A percentile compares a stretch with the other conserved stretches of the same genome.
phyloP scores from a whole-genome alignment of 2,797 vertebrate genomes.

The Malacoctenus gilli region DNA sequence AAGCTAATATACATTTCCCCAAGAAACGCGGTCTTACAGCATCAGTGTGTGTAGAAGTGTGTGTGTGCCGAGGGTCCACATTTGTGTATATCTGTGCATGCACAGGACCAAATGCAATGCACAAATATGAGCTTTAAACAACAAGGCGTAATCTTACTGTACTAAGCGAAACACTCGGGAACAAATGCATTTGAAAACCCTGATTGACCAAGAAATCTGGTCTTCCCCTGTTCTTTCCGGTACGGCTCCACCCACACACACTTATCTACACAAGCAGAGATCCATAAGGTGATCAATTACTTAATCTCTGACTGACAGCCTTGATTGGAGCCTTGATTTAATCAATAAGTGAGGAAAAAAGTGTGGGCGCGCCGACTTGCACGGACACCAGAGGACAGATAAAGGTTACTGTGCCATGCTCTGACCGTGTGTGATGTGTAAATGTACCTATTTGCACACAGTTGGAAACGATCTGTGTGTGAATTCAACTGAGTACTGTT shows the following conservation, averaged over 20 bases:
- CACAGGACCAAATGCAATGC: not conserved
- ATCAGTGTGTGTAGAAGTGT: constrained; percentile 8
- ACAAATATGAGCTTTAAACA: constrained; percentile 9
- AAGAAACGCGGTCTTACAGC: constrained; percentile 20
- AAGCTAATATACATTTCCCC: constrained; percentile 56
- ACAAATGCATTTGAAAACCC: constrained; percentile 11
- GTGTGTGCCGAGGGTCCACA: not conserved
- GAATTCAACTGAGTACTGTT: no score
- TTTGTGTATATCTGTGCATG: not conserved
- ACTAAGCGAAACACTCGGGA: not conserved
- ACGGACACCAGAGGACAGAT: constrained; percentile 19
- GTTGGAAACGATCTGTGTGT: no score
- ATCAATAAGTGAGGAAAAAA: constrained; percentile 54
- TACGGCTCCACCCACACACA: constrained; percentile 1
- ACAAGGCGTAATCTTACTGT: not conserved
- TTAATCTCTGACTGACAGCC: constrained; percentile 56
- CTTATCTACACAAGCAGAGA: constrained; percentile 13
- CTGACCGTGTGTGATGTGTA: not conserved
- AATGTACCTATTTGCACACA: no score
- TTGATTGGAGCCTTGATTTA: constrained; percentile 51
- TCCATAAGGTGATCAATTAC: constrained; percentile 55
- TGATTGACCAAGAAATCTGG: not conserved
- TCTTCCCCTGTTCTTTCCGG: not conserved
- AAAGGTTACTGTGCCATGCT: constrained; percentile 19
- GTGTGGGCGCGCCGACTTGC: not conserved